Percentiles rank a stretch among this genome's conserved stretches.
Evolutionary conservation across 2,888 invertebrate species (phyloP).

Genomic region (Smittia aterrima): DNA sequence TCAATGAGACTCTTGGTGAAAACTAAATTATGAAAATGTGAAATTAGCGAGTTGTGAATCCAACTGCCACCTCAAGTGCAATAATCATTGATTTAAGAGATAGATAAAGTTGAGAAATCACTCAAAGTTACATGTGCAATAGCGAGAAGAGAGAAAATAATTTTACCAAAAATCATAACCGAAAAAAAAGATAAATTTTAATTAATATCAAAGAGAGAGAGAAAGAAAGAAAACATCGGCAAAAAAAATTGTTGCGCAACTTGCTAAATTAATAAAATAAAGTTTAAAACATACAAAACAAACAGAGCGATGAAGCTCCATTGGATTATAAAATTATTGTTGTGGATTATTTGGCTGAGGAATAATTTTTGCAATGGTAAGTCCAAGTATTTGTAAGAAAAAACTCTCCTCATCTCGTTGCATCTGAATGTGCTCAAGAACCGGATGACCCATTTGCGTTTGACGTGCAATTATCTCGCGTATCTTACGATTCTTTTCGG

Average conservation of each 20-base stretch:
- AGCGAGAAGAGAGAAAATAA: background rate
- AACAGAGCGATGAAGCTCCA: slow-evolving; percentile 36
- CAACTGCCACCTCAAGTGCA: too few relatives aligned
- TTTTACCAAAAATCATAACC: slow-evolving; percentile 9
- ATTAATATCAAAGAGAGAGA: background rate
- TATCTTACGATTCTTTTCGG: too few relatives aligned
- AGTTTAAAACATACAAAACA: slow-evolving; percentile 1
- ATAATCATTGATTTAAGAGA: too few relatives aligned
- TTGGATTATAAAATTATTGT: slow-evolving; percentile 32
- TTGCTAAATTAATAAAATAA: too few relatives aligned
- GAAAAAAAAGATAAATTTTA: background rate
- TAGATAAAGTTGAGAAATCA: background rate
- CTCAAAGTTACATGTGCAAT: slow-evolving; percentile 27
- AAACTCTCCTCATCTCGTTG: background rate
- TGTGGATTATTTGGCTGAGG: slow-evolving; percentile 26
- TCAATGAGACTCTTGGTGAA: background rate
- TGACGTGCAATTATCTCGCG: too few relatives aligned
- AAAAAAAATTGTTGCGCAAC: slow-evolving; percentile 13
- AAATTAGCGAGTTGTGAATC: background rate
- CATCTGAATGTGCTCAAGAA: background rate
- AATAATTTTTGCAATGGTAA: slow-evolving; percentile 26
- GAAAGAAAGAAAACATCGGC: background rate
- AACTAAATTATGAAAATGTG: background rate
- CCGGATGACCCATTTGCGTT: background rate
- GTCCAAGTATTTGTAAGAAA: background rate